phyloP scores from a whole-genome alignment of 2,888 invertebrate genomes.

The Temnothorax ravouxi region DNA sequence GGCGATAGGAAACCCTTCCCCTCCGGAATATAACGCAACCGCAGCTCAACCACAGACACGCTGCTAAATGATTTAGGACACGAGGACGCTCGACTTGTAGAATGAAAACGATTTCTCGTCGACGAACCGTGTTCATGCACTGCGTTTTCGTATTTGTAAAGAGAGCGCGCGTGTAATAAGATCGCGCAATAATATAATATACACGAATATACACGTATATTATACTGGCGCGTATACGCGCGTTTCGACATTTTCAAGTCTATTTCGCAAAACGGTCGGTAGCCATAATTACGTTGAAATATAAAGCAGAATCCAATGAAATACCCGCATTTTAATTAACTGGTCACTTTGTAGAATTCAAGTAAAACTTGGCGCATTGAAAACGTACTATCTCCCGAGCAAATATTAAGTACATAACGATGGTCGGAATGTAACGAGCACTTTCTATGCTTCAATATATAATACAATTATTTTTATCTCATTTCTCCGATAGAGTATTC shows the following conservation, averaged over 20 bases:
- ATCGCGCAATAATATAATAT: neutral
- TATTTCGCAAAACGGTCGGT: neutral
- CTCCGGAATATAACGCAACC: neutral
- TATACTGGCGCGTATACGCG: too few relatives aligned
- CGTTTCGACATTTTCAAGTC: conserved; percentile 17
- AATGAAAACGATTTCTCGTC: conserved; percentile 15
- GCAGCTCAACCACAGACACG: neutral
- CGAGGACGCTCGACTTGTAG: conserved; percentile 5
- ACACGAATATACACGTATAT: too few relatives aligned
- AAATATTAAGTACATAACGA: neutral
- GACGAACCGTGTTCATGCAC: neutral
- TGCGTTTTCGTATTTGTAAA: neutral
- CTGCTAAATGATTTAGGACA: conserved; percentile 9
- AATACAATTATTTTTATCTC: conserved; percentile 10
- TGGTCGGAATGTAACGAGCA: conserved; percentile 1
- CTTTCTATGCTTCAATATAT: conserved; percentile 1
- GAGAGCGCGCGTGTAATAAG: neutral
- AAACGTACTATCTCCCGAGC: neutral
- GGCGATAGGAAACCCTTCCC: conserved; percentile 1
- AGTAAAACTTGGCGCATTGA: conserved; percentile 3
- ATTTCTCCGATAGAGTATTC: neutral
- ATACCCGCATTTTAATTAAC: conserved; percentile 25
- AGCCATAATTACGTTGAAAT: neutral
- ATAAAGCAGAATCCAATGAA: conserved; percentile 15
- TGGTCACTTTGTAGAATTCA: neutral